Evolutionary conservation across 2,797 vertebrate species (phyloP), one percentile per base, ranked within the genome.

Genomic region (Eulemur coronatus): DNA sequence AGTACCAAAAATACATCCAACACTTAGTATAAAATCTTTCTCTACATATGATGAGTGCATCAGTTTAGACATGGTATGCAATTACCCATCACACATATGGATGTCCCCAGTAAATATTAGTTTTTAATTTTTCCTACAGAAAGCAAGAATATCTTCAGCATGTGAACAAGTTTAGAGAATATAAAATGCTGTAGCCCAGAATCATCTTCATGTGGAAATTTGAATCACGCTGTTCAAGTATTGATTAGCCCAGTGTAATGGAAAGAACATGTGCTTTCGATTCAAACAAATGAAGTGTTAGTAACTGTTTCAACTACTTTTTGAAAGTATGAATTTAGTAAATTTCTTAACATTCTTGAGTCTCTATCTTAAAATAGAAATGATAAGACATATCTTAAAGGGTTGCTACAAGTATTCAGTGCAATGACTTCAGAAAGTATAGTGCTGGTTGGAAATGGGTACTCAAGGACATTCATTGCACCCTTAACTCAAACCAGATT

Each of bases 291-390:
- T 33, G 30, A 91, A 12, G 4, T 4, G 4, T 72, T 59, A n/a
- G 18, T 30, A 65, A 80, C 33, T 55, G 5, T 81, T 72, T 13
- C 35, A 76, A 33, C 12, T 24, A 75, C 18, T 70, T 93, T 72
- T 50, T 69, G 33, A 57, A 55, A 92, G 61, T 52, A 17, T 28
- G 18, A 28, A 70, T 55, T 81, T 91, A n/a, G 15, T 75, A 85
- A 73, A n/a, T 65, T 73, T 52, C 15, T 84, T 38, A 63, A 48
- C 9, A 55, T 43, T 59, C 46, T 33, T 86, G 28, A 82, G 50
- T 52, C 43, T 96, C 28, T 55, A 48, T 50, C 33, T 52, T 65
- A n/a, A 91, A 95, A 73, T 50, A 85, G 55, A 94, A 96, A 73
- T 65, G 33, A 46, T 43, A 86, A 15, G 17, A 72, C 2, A 30